phyloP scores from a whole-genome alignment of 2,797 vertebrate genomes.

The Anguilla obscura region DNA sequence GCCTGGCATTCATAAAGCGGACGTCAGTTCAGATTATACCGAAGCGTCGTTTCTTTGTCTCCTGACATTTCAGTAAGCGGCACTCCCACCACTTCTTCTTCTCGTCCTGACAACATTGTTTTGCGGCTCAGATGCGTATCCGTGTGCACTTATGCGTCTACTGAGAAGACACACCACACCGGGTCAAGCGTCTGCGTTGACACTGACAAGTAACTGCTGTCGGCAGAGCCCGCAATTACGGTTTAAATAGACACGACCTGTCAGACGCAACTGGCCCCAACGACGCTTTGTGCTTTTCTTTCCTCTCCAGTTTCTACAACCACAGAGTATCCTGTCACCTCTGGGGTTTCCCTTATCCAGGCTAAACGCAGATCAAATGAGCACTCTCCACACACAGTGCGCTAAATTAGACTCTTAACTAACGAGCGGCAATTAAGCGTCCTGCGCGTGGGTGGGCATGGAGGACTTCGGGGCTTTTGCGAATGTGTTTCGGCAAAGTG shows the following conservation, averaged over 20 bases:
- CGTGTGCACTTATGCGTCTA: background rate
- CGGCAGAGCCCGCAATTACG: constrained; percentile 20
- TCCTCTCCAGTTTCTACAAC: background rate
- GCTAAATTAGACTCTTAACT: constrained; percentile 10
- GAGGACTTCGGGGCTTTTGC: background rate
- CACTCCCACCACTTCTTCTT: background rate
- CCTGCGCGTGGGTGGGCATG: background rate
- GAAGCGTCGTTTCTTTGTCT: background rate
- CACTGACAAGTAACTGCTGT: constrained; percentile 27
- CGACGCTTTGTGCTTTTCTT: constrained; percentile 4
- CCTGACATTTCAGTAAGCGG: background rate
- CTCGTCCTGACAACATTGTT: background rate
- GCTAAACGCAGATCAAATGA: constrained; percentile 4
- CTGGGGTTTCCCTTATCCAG: background rate
- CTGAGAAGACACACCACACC: background rate
- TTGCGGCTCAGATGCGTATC: background rate
- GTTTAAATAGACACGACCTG: constrained; percentile 4
- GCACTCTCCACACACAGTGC: background rate
- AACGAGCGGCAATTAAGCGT: constrained; percentile 12
- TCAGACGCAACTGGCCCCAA: constrained; percentile 17
- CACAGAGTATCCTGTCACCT: background rate
- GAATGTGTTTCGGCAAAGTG: background rate
- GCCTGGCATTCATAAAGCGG: background rate
- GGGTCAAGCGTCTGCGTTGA: background rate
- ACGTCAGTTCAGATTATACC: background rate